Evolutionary conservation across 2,113 vertebrate genomes (phyloP).

Genomic region (Egretta garzetta): DNA sequence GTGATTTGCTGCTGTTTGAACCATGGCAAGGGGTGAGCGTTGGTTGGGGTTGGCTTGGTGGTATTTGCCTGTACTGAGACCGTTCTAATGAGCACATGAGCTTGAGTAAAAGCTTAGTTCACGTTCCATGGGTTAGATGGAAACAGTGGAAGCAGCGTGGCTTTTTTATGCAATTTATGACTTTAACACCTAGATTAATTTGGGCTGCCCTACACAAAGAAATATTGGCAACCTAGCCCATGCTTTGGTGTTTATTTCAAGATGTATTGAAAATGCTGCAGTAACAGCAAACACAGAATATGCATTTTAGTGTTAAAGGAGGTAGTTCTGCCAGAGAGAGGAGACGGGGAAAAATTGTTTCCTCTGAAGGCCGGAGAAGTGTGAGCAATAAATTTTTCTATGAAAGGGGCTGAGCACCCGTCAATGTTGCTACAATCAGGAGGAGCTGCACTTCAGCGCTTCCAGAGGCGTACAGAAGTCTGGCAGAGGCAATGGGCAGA

Average conservation of each 20-base stretch:
- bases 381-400: not conserved
- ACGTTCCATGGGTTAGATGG: not conserved
- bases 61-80: not conserved
- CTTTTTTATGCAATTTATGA: not conserved
- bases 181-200: not conserved
- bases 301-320: not conserved
- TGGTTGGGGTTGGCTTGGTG: not conserved
- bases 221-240: fast-evolving
- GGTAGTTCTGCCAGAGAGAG: not conserved
- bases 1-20: not conserved
- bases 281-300: not conserved
- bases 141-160: not conserved
- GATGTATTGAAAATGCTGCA: not conserved
- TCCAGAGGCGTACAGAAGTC: not conserved
- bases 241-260: not conserved
- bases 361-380: not conserved
- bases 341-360: not conserved
- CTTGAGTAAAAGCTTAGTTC: not conserved
- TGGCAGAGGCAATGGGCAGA: not conserved
- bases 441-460: not conserved
- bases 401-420: not conserved
- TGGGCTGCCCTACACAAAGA: not conserved
- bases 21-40: not conserved
- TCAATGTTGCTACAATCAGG: not conserved
- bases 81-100: fast-evolving